Evolutionary conservation across 64 coral and sea anemone genomes (phyloP).

Genomic region (Orbicella faveolata): DNA sequence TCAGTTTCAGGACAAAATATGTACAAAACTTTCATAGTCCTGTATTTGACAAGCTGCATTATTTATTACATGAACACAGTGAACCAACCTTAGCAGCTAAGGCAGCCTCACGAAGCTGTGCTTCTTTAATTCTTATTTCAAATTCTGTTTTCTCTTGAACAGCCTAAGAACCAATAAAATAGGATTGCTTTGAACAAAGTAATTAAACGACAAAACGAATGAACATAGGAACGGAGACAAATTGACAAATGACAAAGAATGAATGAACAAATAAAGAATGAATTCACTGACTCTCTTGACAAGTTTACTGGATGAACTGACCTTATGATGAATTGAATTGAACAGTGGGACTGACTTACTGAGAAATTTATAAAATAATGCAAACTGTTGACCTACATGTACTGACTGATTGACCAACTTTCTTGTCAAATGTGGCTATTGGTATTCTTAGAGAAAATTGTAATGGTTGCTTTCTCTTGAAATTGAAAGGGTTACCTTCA

Average conservation of each 20-base stretch:
- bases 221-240: not conserved
- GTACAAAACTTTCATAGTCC: not conserved
- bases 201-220: not conserved
- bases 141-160: conserved; percentile 51
- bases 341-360: no score
- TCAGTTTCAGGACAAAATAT: not conserved
- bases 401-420: no score
- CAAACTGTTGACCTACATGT: no score
- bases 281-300: no score
- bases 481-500: no score
- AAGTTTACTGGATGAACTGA: no score
- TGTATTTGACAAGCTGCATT: not conserved
- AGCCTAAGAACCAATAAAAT: conserved; percentile 26
- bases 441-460: no score
- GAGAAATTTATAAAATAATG: no score
- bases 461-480: no score
- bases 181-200: not conserved
- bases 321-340: no score
- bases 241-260: not conserved
- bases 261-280: not conserved
- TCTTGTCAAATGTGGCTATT: no score
- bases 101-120: conserved; percentile 43
- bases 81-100: conserved; percentile 62
- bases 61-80: not conserved
- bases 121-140: conserved; percentile 56